Base-by-base conservation (phyloP, 2,888 invertebrate species). In the Rhodophaea formosa region DNA sequence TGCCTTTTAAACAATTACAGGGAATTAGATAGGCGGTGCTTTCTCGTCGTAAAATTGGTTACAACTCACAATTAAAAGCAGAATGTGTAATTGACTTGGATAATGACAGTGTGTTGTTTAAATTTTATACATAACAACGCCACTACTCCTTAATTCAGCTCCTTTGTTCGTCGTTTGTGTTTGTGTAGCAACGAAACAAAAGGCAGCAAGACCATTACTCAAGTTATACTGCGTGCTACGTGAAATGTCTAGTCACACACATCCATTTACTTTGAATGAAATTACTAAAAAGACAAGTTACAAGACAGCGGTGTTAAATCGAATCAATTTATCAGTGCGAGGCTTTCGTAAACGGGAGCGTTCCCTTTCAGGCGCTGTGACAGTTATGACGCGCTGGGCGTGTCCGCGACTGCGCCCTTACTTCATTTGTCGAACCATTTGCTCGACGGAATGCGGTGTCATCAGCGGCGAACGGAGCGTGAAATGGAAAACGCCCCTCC, bases 351-450 rank as follows among this genome's bases (percentile, higher is more conserved):
- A 69, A 63, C 60, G 62, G 68, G 69, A 69, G 69, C 63, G 61
- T 64, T 59, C 69, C 74, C 76, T 74, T 74, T 70, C 39, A 74
- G 74, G 70, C 67, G 68, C 71, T 72, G 78, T 82, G 86, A 84
- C 88, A 86, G 88, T 90, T 90, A 90, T 90, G 90, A 90, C 85
- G 79, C 70, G 71, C 70, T 72, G 87, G 90, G 90, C 90, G 90
- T 87, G 88, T 74, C 82, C 77, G 74, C 79, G 81, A 72, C 74
- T 78, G 84, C 82, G 80, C 84, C 84, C 86, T 82, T 82, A 72
- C 75, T 90, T 86, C 89, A 89, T 91, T 90, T 89, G 88, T 82
- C 89, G 91, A 88, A 77, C 90, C 90, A 91, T 91, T 90, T 90
- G 88, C 79, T 79, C 76, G 69, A 64, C 70, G 90, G 91, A 88